A percentile compares a stretch with the other conserved stretches of the same genome.
Conservation (phyloP, 2,113 vertebrate genomes). For the Heptranchias perlo region DNA sequence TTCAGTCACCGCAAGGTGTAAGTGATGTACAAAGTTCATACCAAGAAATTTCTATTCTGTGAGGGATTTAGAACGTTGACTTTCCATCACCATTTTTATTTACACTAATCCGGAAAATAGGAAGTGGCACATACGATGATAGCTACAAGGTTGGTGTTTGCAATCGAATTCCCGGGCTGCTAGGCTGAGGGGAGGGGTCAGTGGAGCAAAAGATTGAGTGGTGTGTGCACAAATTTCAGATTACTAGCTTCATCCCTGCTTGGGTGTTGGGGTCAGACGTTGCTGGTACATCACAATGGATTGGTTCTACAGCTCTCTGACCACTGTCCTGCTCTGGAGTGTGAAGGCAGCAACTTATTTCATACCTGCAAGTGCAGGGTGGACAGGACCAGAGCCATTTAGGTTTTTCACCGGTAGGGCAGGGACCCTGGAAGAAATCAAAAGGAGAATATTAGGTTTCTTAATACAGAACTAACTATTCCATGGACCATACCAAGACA, state of each 20-base stretch:
- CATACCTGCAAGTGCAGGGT: constrained; percentile 88
- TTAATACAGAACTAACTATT: not conserved
- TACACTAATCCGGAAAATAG: not conserved
- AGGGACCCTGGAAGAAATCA: constrained; percentile 66
- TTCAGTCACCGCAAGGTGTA: not conserved
- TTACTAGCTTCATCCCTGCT: not conserved
- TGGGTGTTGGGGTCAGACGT: not conserved
- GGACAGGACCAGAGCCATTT: constrained; percentile 82
- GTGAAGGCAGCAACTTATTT: not conserved
- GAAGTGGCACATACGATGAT: not conserved
- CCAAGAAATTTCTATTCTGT: not conserved
- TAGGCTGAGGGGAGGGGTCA: not conserved
- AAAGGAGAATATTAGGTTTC: not conserved
- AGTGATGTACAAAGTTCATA: not conserved
- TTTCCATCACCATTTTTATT: not conserved
- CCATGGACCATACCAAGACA: not conserved
- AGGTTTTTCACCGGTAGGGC: constrained; percentile 94
- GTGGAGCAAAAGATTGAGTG: not conserved
- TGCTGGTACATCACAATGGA: not conserved
- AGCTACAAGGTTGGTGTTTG: not conserved
- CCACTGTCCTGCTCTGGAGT: not conserved
- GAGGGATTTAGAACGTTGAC: not conserved
- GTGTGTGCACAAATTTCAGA: not conserved
- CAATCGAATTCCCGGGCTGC: not conserved
- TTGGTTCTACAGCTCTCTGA: not conserved